phyloP scores from a whole-genome alignment of 2,888 invertebrate genomes.

The Agelastica alni region DNA sequence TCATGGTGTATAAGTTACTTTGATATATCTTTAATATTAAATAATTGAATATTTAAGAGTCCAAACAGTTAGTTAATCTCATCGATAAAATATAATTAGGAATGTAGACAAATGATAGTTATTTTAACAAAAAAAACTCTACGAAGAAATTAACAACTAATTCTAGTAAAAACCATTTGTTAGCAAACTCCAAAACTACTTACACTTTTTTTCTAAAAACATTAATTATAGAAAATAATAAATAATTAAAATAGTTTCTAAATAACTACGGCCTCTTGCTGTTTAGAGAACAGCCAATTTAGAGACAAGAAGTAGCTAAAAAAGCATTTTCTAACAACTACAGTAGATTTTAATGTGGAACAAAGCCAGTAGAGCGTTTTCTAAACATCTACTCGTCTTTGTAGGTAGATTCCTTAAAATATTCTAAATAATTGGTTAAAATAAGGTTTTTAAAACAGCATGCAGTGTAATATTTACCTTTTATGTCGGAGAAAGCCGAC shows the following conservation, averaged over 20 bases:
- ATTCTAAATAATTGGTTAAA: not conserved
- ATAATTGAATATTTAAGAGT: too few relatives aligned
- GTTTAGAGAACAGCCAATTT: not conserved
- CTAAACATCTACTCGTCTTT: constrained; percentile 22
- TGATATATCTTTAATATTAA: too few relatives aligned
- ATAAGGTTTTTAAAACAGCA: not conserved
- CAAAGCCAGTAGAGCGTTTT: constrained; percentile 2
- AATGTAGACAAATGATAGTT: too few relatives aligned
- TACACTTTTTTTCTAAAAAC: not conserved
- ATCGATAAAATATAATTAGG: too few relatives aligned
- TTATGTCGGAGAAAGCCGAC: constrained; percentile 14
- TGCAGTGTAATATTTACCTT: constrained; percentile 27
- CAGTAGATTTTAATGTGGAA: not conserved
- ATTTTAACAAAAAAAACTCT: not conserved
- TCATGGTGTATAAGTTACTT: too few relatives aligned
- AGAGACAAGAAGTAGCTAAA: constrained; percentile 1
- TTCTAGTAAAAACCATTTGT: constrained; percentile 14
- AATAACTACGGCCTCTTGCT: constrained; percentile 3
- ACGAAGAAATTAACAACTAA: not conserved
- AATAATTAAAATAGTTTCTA: not conserved
- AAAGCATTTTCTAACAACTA: constrained; percentile 13
- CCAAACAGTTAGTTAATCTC: too few relatives aligned
- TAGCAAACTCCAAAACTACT: constrained; percentile 10
- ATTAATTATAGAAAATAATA: not conserved
- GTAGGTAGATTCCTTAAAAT: constrained; percentile 20